Evolutionary conservation across 1,140 invertebrate species (phyloP).

Genomic region (Aphelenchoides fujianensis): DNA sequence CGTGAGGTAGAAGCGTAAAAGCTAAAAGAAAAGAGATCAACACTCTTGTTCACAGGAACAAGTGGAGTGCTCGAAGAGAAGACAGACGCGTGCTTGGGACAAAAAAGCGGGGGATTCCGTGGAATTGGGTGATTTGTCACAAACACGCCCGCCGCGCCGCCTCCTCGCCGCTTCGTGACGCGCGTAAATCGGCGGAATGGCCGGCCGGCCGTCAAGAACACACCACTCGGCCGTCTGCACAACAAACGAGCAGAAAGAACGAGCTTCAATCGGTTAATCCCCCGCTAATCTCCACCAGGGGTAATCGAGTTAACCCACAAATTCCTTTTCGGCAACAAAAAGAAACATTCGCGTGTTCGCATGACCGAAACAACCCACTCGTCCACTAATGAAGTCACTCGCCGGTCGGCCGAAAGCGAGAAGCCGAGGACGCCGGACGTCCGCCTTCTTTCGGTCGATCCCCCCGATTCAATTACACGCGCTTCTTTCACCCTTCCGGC

Average conservation of each 20-base stretch:
- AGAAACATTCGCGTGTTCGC: neutral
- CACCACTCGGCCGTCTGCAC: neutral
- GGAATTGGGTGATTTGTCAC: neutral
- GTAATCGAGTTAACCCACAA: neutral
- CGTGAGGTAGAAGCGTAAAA: too few species aligned
- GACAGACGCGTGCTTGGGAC: neutral
- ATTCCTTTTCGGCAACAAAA: neutral
- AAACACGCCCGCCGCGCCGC: too few species aligned
- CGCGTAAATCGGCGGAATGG: neutral
- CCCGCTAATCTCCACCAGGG: too few species aligned
- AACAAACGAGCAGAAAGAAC: neutral
- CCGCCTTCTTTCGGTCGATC: neutral
- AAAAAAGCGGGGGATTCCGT: neutral
- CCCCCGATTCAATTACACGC: neutral
- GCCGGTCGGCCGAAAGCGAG: neutral
- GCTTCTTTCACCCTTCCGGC: too few species aligned
- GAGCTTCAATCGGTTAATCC: too few species aligned
- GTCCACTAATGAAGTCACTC: neutral
- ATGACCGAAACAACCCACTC: neutral
- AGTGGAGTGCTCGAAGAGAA: neutral
- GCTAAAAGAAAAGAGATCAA: neutral
- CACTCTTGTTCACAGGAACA: neutral
- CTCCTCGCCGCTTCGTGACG: neutral
- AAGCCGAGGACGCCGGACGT: too few species aligned
- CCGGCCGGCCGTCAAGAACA: neutral